Evolutionary conservation across 1,140 invertebrate genomes (phyloP).

Genomic region (Armadillidium nasatum): DNA sequence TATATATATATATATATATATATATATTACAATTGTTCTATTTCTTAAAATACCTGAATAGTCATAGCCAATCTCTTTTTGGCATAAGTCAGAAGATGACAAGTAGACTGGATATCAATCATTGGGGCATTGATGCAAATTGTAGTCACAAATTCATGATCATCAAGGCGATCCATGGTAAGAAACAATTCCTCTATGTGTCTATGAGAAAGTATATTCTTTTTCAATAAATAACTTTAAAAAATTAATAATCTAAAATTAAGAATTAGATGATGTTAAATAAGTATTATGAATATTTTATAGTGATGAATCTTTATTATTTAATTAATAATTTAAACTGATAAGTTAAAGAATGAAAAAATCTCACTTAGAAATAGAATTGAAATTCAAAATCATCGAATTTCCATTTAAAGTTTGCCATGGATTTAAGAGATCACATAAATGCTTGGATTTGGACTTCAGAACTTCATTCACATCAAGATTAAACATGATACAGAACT

Average conservation of each 20-base stretch:
- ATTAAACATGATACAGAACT: neutral
- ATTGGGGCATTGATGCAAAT: neutral
- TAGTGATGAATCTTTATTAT: too few species aligned
- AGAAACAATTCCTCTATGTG: neutral
- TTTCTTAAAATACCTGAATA: neutral
- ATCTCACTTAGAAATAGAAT: neutral
- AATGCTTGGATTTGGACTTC: neutral
- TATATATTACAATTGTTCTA: too few species aligned
- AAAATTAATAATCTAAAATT: too few species aligned
- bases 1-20: too few species aligned
- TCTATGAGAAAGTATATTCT: neutral
- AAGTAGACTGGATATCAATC: neutral
- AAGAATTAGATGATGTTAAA: too few species aligned
- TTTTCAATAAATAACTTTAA: too few species aligned
- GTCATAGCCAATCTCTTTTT: neutral
- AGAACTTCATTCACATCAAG: slow-evolving; percentile 9
- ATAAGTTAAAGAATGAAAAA: neutral
- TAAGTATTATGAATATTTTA: too few species aligned
- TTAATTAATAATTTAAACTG: too few species aligned
- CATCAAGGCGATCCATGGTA: neutral
- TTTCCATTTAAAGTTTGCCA: neutral
- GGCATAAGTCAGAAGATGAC: neutral
- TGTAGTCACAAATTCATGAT: neutral
- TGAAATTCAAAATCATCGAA: neutral
- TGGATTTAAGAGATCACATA: neutral